Base-by-base conservation (phyloP, 2,797 vertebrate genomes). In the Catamblyrhynchus diadema region DNA sequence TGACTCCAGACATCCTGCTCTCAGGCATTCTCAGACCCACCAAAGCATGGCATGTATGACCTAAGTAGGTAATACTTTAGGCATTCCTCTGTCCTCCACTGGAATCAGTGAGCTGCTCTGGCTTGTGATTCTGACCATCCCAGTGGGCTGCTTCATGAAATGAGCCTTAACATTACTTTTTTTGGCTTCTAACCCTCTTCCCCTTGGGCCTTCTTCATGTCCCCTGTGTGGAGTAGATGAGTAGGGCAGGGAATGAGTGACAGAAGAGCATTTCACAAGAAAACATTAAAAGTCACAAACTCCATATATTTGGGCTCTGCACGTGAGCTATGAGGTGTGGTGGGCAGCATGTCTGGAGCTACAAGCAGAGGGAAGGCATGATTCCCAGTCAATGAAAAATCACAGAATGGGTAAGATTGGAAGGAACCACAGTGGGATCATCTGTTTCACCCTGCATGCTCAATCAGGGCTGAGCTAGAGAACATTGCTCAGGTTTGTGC, bases 331-430 rank as follows among this genome's bases (percentile, higher is more conserved):
- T 24, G 20, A 59, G 4, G 3, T 25, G 27, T 74, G 39, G 6
- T 33, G 14, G 28, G 44, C n/a, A 28, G 30, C 33, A 32, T 3
- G 2, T 5, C 17, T 5, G 16, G 32, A 42, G 15, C 20, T 57
- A 20, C 12, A 21, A 45, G 39, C 3, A 8, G 3, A 6, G 10
- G 5, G 3, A 4, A 4, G 27, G 7, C 13, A 10, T 24, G 8
- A 47, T 47, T 24, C 6, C 12, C 10, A 30, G 37, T 37, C 37
- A 37, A 5, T 37, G 37, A 37, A 37, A 16, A 88, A 62, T 47
- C 69, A 33, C 21, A 54, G 27, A 28, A 47, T 39, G 28, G 4
- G 10, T 39, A 19, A 44, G 28, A 33, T 2, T 39, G 42, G 37
- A 57, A 70, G 44, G 30, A 28, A 39, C 4, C 0, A 2, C 24